Evolutionary conservation across 2,797 vertebrate species (phyloP).

Genomic region (Pseudochaenichthys georgianus): DNA sequence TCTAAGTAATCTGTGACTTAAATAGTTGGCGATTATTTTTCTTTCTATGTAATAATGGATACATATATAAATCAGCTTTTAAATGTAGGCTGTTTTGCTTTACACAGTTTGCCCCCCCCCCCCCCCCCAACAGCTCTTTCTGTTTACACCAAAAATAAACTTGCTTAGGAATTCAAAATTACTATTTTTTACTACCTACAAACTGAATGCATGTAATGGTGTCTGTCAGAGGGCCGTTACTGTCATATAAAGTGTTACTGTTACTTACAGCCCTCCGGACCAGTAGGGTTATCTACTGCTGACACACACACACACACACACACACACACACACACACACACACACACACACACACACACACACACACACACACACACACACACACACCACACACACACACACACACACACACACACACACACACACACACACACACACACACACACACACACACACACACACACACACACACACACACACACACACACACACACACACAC

Average conservation of each 20-base stretch:
- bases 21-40: too few species aligned
- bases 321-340: background rate
- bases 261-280: background rate
- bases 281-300: slow-evolving; percentile 9
- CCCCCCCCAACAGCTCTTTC: background rate
- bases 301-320: background rate
- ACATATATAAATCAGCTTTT: too few species aligned
- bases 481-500: too few species aligned
- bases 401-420: too few species aligned
- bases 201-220: background rate
- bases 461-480: too few species aligned
- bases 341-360: too few species aligned
- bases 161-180: background rate
- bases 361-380: too few species aligned
- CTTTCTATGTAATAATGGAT: too few species aligned
- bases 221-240: background rate
- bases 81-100: background rate
- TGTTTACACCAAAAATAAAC: slow-evolving; percentile 30
- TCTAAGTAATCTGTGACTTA: too few species aligned
- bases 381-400: too few species aligned
- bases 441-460: too few species aligned
- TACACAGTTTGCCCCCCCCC: background rate
- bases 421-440: too few species aligned
- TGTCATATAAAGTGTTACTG: background rate
- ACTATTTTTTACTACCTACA: background rate